These are phyloP conservation scores for Sandelia bainsii DNA, from an alignment of 2,797 vertebrate genomes.

Conservation along the genomic window DNA sequence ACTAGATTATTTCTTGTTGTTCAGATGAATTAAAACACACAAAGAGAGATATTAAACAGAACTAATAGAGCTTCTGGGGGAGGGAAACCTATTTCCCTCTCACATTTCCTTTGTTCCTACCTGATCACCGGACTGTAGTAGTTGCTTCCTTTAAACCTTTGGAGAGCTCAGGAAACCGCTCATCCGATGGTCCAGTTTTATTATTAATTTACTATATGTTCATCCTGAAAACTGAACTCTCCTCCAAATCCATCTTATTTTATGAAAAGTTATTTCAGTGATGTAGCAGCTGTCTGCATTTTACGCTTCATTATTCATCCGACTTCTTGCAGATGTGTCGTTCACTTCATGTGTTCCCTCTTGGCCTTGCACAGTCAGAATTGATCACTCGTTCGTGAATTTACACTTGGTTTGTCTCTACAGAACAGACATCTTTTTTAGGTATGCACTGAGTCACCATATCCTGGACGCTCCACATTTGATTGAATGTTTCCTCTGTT, in stretches of 20 bases:
- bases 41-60: not conserved
- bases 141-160: slow-evolving; percentile 23
- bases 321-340: slow-evolving; percentile 14
- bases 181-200: not conserved
- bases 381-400: slow-evolving; percentile 34
- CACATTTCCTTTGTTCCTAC: slow-evolving; percentile 53
- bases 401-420: slow-evolving; percentile 23
- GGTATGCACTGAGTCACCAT: slow-evolving; percentile 43
- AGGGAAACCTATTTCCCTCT: slow-evolving; percentile 33
- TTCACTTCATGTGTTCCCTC: not conserved
- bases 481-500: slow-evolving; percentile 76
- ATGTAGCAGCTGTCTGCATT: not conserved
- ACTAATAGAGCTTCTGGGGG: slow-evolving; percentile 27
- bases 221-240: not conserved
- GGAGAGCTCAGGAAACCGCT: slow-evolving; percentile 9
- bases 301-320: not conserved
- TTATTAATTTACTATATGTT: not conserved
- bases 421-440: slow-evolving; percentile 40
- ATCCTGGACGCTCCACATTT: slow-evolving; percentile 61
- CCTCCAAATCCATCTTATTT: not conserved
- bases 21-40: slow-evolving; percentile 12
- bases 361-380: slow-evolving; percentile 9
- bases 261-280: slow-evolving; percentile 10
- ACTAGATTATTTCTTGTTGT: not conserved
- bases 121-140: slow-evolving; percentile 21